These are phyloP conservation scores for Fulica atra DNA, from an alignment of 2,113 vertebrate species.

Conservation along the genomic window DNA sequence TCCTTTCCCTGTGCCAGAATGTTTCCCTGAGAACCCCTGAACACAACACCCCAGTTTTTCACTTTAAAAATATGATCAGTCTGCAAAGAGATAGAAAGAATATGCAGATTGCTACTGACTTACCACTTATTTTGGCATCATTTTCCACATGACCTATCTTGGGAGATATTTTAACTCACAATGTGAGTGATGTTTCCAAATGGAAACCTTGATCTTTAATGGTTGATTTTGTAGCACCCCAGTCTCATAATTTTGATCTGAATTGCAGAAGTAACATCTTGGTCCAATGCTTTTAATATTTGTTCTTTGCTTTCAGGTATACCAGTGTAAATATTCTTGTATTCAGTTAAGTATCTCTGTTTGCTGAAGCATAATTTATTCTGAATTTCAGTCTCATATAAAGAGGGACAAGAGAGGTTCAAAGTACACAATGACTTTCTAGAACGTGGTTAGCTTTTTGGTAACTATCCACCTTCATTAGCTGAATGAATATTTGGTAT, in stretches of 20 bases:
- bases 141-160: conserved; percentile 43
- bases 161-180: conserved; percentile 5
- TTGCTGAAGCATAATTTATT: neutral
- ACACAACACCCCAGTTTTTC: conserved; percentile 61
- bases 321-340: neutral
- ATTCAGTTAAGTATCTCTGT: neutral
- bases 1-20: conserved; percentile 20
- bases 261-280: neutral
- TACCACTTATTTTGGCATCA: conserved; percentile 22
- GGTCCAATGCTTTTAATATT: neutral
- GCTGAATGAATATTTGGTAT: neutral
- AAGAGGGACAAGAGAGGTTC: neutral
- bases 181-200: neutral
- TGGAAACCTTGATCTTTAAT: neutral
- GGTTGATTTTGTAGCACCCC: neutral
- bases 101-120: conserved; percentile 16
- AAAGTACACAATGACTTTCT: neutral
- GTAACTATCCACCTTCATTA: neutral
- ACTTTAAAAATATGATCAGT: conserved; percentile 44
- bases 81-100: conserved; percentile 17
- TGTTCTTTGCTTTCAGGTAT: neutral
- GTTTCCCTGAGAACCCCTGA: conserved; percentile 52
- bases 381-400: neutral
- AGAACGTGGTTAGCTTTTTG: neutral
- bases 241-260: neutral